Percentiles rank a stretch among this genome's conserved stretches.
phyloP scores from a whole-genome alignment of 2,888 invertebrate species.

The Ormyrus rosae region DNA sequence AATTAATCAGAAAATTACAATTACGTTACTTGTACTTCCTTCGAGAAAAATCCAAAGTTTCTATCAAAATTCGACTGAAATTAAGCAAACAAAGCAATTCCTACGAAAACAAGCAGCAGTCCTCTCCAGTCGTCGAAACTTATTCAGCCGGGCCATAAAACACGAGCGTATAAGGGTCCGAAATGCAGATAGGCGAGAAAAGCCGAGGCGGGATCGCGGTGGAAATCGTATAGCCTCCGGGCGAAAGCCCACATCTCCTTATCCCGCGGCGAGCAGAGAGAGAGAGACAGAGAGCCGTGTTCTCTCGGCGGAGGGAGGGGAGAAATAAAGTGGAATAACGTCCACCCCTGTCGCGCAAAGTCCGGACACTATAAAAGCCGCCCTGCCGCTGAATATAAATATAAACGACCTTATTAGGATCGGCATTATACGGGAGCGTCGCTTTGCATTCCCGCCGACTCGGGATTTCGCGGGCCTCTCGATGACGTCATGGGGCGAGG shows the following conservation, averaged over 20 bases:
- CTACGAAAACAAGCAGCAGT: too few species aligned
- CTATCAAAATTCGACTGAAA: too few species aligned
- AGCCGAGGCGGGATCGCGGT: not conserved
- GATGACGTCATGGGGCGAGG: slow-evolving; percentile 17
- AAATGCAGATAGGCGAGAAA: not conserved
- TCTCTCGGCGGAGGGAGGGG: slow-evolving; percentile 4
- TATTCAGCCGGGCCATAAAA: too few species aligned
- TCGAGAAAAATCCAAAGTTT: too few species aligned
- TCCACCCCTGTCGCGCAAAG: not conserved
- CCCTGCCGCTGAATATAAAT: slow-evolving; percentile 70
- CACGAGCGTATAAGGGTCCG: not conserved
- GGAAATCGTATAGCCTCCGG: slow-evolving; percentile 31
- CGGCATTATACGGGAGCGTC: slow-evolving; percentile 28
- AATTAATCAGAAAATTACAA: too few species aligned
- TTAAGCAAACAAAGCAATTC: too few species aligned
- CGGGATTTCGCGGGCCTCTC: slow-evolving; percentile 25
- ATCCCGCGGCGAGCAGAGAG: not conserved
- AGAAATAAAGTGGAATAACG: slow-evolving; percentile 48
- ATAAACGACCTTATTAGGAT: slow-evolving; percentile 70
- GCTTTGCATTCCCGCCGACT: slow-evolving; percentile 48
- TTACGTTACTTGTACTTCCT: too few species aligned
- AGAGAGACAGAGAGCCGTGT: not conserved
- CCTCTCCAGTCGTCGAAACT: too few species aligned
- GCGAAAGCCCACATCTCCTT: not conserved
- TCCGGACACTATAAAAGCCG: slow-evolving; percentile 65